Percentiles rank a stretch among this genome's conserved stretches.
Conservation (phyloP, 1,140 invertebrate species). For the Charaxes varanes region DNA sequence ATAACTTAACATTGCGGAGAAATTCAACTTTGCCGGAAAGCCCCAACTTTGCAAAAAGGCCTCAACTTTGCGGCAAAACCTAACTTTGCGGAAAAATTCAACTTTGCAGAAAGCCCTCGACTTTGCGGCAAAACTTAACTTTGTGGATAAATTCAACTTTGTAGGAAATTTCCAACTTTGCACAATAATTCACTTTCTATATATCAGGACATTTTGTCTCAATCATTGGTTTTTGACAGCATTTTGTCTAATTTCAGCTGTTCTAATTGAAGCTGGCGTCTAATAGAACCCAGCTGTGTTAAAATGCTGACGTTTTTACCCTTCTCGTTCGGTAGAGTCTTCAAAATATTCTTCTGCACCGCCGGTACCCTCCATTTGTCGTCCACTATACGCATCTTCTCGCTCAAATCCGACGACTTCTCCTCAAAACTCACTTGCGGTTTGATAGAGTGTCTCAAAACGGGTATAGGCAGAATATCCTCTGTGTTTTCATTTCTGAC, state of each 20-base stretch:
- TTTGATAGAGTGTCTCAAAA: constrained; percentile 72
- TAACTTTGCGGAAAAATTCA: too few relatives aligned
- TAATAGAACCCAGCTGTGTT: constrained; percentile 75
- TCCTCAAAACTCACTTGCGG: constrained; percentile 14
- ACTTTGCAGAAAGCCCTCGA: too few relatives aligned
- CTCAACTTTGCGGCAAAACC: too few relatives aligned
- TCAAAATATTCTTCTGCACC: constrained; percentile 75
- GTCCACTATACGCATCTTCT: constrained; percentile 69
- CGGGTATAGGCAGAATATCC: constrained; percentile 63
- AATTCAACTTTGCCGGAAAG: too few relatives aligned
- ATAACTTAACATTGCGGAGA: too few relatives aligned
- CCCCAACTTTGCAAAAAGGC: too few relatives aligned
- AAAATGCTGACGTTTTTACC: constrained; percentile 71
- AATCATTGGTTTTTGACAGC: constrained; percentile 32
- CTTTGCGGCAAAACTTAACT: too few relatives aligned
- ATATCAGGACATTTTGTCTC: too few relatives aligned
- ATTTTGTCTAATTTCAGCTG: constrained; percentile 73
- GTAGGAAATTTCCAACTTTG: too few relatives aligned
- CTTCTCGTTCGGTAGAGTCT: constrained; percentile 60
- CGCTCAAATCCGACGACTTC: constrained; percentile 41
- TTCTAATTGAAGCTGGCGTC: constrained; percentile 74
- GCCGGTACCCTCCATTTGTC: constrained; percentile 75
- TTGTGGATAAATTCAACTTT: too few relatives aligned
- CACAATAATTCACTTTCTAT: too few relatives aligned
- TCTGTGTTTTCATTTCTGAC: constrained; percentile 3